Conservation (phyloP, 2,888 invertebrate species). For the Scaptomyza flava region DNA sequence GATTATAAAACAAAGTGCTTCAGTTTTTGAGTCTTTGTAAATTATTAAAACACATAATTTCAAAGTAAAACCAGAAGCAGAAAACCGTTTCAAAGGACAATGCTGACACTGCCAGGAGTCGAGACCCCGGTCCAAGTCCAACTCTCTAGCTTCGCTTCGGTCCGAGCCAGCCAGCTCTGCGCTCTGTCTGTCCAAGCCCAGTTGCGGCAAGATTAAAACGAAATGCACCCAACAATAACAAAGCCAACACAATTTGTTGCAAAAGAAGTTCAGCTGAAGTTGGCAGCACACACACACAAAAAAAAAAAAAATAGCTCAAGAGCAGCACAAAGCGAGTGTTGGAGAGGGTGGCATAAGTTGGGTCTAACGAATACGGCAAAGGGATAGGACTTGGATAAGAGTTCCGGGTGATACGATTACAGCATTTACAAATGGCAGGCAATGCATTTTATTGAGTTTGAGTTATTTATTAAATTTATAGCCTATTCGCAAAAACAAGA, state of each 20-base stretch:
- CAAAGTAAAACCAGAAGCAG: constrained; percentile 46
- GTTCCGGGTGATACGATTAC: constrained; percentile 19
- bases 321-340: background rate
- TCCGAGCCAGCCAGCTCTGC: background rate
- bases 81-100: constrained; percentile 38
- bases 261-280: constrained; percentile 63
- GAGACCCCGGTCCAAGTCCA: constrained; percentile 5
- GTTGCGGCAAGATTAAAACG: constrained; percentile 60
- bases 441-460: constrained; percentile 26
- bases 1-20: constrained; percentile 70
- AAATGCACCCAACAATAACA: constrained; percentile 63
- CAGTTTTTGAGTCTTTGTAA: constrained; percentile 75
- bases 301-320: constrained; percentile 1
- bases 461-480: constrained; percentile 11
- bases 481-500: background rate
- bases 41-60: constrained; percentile 78
- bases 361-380: background rate
- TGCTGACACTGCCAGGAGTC: constrained; percentile 41
- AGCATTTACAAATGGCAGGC: constrained; percentile 12
- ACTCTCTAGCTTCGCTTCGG: background rate
- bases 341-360: background rate
- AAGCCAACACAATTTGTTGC: constrained; percentile 71
- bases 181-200: constrained; percentile 7
- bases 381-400: background rate
- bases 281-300: constrained; percentile 45